These are phyloP conservation scores for Mesorhabditis spiculigera DNA, from an alignment of 2,888 invertebrate genomes.

Conservation along the genomic window DNA sequence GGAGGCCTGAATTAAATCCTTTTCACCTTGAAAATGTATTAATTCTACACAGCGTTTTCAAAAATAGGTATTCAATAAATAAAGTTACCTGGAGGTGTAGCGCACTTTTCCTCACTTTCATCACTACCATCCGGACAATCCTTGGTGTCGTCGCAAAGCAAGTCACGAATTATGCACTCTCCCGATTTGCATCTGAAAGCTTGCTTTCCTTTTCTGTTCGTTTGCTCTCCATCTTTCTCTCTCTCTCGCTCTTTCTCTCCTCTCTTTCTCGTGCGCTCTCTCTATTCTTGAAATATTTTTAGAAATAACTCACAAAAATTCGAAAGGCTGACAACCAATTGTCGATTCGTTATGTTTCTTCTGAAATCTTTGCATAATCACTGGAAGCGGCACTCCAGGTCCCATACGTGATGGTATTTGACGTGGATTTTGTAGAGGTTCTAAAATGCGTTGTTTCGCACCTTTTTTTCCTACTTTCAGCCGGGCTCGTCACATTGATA, in stretches of 20 bases:
- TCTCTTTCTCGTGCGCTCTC: no score
- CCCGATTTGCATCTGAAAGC: not conserved
- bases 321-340: not conserved
- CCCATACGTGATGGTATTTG: not conserved
- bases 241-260: no score
- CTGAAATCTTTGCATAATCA: not conserved
- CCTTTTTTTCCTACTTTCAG: not conserved
- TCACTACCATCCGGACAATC: slow-evolving; percentile 1
- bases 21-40: no score
- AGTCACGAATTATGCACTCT: not conserved
- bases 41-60: no score
- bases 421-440: not conserved
- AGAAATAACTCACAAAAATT: not conserved
- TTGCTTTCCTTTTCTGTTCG: no score
- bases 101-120: not conserved
- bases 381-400: not conserved
- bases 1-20: no score
- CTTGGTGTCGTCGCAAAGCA: not conserved
- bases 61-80: no score
- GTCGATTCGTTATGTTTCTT: not conserved
- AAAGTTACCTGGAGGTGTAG: not conserved
- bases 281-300: not conserved
- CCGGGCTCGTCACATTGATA: not conserved
- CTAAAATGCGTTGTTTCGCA: not conserved
- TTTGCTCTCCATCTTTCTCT: no score